phyloP scores from a whole-genome alignment of 1,140 invertebrate species.

The Neodiprion lecontei region DNA sequence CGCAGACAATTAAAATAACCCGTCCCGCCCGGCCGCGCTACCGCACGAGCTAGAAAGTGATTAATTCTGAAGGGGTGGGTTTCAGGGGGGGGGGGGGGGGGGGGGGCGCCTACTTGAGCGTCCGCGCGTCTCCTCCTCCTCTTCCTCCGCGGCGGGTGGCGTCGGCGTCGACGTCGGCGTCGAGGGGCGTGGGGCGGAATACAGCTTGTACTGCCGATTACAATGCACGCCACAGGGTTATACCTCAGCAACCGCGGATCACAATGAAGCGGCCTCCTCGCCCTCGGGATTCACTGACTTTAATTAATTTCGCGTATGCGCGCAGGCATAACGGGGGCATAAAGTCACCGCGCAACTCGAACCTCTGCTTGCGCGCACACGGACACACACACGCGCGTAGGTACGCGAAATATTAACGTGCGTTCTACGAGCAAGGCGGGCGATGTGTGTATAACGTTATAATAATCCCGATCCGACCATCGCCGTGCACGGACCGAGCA shows the following conservation, averaged over 20 bases:
- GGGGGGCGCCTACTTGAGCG: slow-evolving; percentile 36
- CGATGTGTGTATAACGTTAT: no score
- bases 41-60: slow-evolving; percentile 41
- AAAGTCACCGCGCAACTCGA: slow-evolving; percentile 35
- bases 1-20: slow-evolving; percentile 54
- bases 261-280: slow-evolving; percentile 11
- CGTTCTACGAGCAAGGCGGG: no score
- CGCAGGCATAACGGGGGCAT: slow-evolving; percentile 29
- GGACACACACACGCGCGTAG: no score
- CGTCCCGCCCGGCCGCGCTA: slow-evolving; percentile 21
- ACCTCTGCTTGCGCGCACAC: no score
- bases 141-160: slow-evolving; percentile 15
- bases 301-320: slow-evolving; percentile 56
- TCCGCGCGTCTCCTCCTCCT: slow-evolving; percentile 29
- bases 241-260: not conserved
- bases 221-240: slow-evolving; percentile 30
- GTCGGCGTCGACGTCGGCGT: slow-evolving; percentile 19
- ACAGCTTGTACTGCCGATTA: slow-evolving; percentile 7
- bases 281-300: slow-evolving; percentile 42
- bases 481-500: no score
- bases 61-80: slow-evolving; percentile 51
- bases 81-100: not conserved
- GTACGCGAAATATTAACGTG: no score
- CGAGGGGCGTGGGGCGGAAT: no score
- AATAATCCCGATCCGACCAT: no score